phyloP scores from a whole-genome alignment of 2,797 vertebrate genomes.

The Zonotrichia albicollis region DNA sequence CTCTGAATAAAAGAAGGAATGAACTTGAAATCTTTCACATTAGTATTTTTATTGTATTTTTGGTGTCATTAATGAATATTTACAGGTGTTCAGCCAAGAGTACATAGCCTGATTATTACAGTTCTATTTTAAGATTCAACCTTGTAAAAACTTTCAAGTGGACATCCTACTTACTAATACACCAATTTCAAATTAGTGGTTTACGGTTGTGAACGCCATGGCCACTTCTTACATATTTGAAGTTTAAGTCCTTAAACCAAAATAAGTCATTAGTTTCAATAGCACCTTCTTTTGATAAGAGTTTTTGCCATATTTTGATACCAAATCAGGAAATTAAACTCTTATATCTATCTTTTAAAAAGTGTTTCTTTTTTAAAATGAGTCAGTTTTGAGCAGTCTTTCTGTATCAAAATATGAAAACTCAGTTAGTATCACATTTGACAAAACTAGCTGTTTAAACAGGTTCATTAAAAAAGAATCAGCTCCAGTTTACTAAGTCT shows the following conservation, averaged over 20 bases:
- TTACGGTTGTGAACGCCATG: background rate
- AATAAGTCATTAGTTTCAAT: background rate
- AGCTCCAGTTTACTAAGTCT: background rate
- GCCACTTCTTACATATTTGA: background rate
- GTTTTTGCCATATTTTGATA: background rate
- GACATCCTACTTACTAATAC: background rate
- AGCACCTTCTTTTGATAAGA: background rate
- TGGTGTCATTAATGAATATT: background rate
- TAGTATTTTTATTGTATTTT: background rate
- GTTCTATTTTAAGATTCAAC: background rate
- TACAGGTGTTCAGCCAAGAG: background rate
- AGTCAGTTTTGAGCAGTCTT: background rate
- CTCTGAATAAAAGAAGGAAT: background rate
- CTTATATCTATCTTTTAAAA: background rate
- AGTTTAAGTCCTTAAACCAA: background rate
- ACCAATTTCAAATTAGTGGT: background rate
- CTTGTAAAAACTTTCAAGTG: background rate
- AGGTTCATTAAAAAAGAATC: conserved; percentile 3
- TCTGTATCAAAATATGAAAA: conserved; percentile 5
- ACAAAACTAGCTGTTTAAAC: conserved; percentile 16
- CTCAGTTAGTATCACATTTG: background rate
- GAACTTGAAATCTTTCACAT: background rate
- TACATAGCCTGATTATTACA: background rate
- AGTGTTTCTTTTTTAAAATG: background rate
- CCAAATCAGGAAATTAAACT: background rate